A percentile compares a stretch with the other conserved stretches of the same genome.
Evolutionary conservation across 2,797 vertebrate species (phyloP).

Genomic region (Micrastur ruficollis): DNA sequence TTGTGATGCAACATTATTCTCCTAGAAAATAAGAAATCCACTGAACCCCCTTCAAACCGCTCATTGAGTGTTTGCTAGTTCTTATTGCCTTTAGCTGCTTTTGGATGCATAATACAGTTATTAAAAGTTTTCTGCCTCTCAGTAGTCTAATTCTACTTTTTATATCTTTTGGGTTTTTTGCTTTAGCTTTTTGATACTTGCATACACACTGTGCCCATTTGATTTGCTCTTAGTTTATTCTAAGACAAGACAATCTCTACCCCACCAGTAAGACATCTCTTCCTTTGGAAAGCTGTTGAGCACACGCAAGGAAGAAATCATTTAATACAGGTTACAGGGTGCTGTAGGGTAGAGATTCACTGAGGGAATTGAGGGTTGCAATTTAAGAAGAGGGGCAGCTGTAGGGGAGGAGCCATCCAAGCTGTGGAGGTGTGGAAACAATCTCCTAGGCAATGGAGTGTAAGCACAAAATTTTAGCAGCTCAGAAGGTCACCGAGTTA

Average conservation of each 20-base stretch:
- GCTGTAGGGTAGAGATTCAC: not conserved
- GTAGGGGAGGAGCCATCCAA: constrained; percentile 6
- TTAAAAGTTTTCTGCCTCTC: not conserved
- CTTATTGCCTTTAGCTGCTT: not conserved
- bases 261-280: not conserved
- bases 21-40: not conserved
- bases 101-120: not conserved
- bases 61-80: not conserved
- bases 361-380: not conserved
- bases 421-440: not conserved
- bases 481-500: constrained; percentile 28
- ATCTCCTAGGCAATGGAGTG: constrained; percentile 34
- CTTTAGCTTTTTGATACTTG: not conserved
- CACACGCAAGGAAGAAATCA: not conserved
- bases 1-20: not conserved
- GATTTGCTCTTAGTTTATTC: not conserved
- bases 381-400: constrained; percentile 52
- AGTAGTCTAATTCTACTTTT: not conserved
- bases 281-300: not conserved
- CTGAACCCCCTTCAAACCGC: not conserved
- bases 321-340: not conserved
- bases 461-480: constrained; percentile 41
- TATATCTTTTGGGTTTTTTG: not conserved
- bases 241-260: not conserved
- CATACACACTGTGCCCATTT: not conserved